Percentiles rank a stretch among this genome's conserved stretches.
phyloP scores from a whole-genome alignment of 1,140 invertebrate species.

The Belonocnema kinseyi region DNA sequence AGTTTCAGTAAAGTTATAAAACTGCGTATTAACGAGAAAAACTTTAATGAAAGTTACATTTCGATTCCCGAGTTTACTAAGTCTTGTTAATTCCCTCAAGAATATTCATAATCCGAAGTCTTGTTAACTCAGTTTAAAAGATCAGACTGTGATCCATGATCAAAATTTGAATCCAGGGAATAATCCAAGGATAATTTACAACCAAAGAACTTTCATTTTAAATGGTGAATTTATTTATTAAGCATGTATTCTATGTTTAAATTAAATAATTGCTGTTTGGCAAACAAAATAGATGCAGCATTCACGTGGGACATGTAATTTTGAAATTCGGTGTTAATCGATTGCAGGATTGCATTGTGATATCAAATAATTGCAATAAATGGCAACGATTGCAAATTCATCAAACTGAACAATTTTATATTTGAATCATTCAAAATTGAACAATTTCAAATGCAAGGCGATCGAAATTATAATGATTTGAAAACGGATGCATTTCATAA shows the following conservation, averaged over 20 bases:
- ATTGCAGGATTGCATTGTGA: no score
- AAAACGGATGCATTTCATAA: no score
- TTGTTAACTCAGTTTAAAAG: constrained; percentile 2
- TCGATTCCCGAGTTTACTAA: neutral
- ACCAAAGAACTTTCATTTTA: neutral
- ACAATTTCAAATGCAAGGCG: no score
- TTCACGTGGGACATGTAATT: no score
- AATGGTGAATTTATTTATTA: neutral
- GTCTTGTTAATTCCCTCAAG: constrained; percentile 20
- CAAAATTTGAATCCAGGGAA: neutral
- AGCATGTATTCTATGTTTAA: neutral
- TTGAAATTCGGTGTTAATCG: no score
- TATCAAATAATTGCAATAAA: no score
- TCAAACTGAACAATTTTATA: no score
- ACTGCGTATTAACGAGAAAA: neutral
- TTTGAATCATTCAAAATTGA: no score
- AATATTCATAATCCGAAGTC: constrained; percentile 20
- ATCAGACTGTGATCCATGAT: neutral
- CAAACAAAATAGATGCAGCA: no score
- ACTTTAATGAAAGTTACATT: constrained; percentile 3
- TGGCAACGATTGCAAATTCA: no score
- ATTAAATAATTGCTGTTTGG: no score
- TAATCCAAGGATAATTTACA: neutral
- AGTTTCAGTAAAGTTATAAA: neutral
- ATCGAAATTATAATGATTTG: no score